Percentiles rank a stretch among this genome's conserved stretches.
Conservation (phyloP, 2,797 vertebrate genomes). For the Gymnothorax javanicus region DNA sequence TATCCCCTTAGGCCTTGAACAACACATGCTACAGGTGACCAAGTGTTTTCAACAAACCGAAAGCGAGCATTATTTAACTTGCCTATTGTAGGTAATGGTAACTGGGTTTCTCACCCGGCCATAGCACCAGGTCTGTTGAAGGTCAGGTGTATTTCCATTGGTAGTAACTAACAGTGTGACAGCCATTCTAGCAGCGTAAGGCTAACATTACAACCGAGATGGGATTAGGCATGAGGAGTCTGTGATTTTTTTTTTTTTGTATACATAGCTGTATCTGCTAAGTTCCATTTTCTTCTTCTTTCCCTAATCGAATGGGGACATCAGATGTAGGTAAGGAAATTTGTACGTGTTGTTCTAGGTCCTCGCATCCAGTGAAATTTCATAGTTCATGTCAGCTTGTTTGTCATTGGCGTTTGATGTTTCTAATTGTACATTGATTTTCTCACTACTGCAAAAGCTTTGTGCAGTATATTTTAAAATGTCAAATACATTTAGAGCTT, state of each 20-base stretch:
- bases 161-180: too few relatives aligned
- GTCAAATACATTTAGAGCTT: not conserved
- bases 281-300: conserved; percentile 29
- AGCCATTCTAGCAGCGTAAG: not conserved
- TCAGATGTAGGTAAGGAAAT: conserved; percentile 53
- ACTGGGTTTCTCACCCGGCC: too few relatives aligned
- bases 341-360: conserved; percentile 8
- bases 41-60: too few relatives aligned
- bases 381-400: not conserved
- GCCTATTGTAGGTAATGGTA: too few relatives aligned
- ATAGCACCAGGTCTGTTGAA: too few relatives aligned
- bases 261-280: not conserved
- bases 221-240: not conserved
- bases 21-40: too few relatives aligned
- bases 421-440: not conserved
- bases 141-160: too few relatives aligned
- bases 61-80: too few relatives aligned
- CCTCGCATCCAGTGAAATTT: conserved; percentile 25
- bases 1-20: too few relatives aligned
- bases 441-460: not conserved
- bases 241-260: too few relatives aligned
- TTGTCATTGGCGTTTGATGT: conserved; percentile 5
- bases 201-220: not conserved
- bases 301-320: conserved; percentile 41
- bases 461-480: conserved; percentile 3